Conservation (phyloP, 2,888 invertebrate species). For the Stegophylla sp. region DNA sequence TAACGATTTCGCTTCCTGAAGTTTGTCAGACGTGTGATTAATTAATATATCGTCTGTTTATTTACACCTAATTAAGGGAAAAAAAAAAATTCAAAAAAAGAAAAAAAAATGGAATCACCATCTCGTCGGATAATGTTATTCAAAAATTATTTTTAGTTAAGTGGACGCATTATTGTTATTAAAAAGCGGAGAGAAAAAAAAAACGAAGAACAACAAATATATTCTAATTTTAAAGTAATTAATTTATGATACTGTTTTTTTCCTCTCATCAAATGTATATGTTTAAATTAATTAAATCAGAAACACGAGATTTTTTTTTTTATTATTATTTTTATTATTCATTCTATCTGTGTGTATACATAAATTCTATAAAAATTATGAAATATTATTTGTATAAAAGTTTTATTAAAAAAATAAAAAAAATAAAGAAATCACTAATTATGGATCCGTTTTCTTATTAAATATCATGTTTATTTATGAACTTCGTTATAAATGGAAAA, state of each 20-base stretch:
- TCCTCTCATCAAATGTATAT: not conserved
- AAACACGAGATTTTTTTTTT: not conserved
- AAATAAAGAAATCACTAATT: slow-evolving; percentile 38
- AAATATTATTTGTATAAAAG: slow-evolving; percentile 17
- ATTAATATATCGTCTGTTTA: not conserved
- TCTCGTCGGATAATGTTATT: not conserved
- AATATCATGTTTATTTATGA: slow-evolving; percentile 46
- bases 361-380: slow-evolving; percentile 8
- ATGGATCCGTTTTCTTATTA: slow-evolving; percentile 39
- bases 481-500: slow-evolving; percentile 51
- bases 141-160: not conserved
- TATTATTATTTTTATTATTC: not conserved
- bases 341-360: not conserved
- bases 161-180: not conserved
- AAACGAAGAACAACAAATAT: not conserved
- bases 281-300: slow-evolving; percentile 15
- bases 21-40: too few relatives aligned
- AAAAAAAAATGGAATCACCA: too few relatives aligned
- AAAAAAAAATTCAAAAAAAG: not conserved
- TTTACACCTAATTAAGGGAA: not conserved
- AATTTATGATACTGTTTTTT: slow-evolving; percentile 3
- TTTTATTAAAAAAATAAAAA: too few relatives aligned
- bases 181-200: not conserved
- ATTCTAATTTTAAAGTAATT: not conserved
- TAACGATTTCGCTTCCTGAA: not conserved